A percentile compares a stretch with the other conserved stretches of the same genome.
Conservation (phyloP, 2,113 vertebrate genomes). For the Lepus europaeus region DNA sequence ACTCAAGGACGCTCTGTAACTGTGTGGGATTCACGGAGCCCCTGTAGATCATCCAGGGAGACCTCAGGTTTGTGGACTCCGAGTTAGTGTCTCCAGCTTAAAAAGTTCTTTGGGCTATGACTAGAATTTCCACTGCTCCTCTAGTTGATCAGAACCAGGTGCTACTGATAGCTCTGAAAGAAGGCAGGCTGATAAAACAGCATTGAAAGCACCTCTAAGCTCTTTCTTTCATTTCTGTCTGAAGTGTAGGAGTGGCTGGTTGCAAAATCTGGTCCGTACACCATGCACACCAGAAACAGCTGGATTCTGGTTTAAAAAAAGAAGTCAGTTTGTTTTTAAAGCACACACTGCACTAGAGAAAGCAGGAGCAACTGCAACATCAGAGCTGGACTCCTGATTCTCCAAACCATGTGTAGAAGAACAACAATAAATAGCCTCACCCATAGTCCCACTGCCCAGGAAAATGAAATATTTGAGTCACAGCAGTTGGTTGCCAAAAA, state of each 20-base stretch:
- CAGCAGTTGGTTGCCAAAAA: background rate
- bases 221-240: background rate
- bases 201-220: background rate
- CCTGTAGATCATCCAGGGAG: background rate
- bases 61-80: background rate
- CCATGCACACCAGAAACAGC: background rate
- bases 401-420: background rate
- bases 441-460: background rate
- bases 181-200: background rate
- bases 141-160: background rate
- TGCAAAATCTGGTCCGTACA: background rate
- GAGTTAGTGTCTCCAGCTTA: background rate
- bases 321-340: background rate
- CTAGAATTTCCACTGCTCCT: background rate
- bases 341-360: background rate
- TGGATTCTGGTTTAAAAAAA: background rate
- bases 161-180: background rate
- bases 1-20: background rate
- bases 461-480: background rate
- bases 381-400: background rate
- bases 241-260: background rate
- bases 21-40: background rate
- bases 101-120: background rate
- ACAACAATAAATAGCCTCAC: background rate
- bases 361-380: background rate